Percentiles rank a stretch among this genome's conserved stretches.
Conservation (phyloP, 2,797 vertebrate species). For the Aulostomus chinensis region DNA sequence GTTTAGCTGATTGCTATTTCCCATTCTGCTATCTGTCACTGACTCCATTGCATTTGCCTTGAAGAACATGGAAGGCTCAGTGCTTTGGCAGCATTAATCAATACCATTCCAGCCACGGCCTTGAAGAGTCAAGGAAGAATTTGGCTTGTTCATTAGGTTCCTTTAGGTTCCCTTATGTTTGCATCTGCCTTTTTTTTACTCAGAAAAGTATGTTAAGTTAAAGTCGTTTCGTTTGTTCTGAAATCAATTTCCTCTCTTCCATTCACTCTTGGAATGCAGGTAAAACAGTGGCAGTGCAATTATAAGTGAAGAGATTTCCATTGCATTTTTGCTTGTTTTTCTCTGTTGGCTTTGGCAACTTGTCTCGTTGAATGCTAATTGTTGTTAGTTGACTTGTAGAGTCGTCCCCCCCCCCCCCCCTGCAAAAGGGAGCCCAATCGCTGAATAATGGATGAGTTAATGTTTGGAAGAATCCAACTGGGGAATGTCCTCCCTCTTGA, state of each 20-base stretch:
- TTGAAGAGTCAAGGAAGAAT: constrained; percentile 55
- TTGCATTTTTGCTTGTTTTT: constrained; percentile 31
- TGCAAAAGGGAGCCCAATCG: too few species aligned
- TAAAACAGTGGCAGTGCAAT: constrained; percentile 46
- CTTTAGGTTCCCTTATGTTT: too few species aligned
- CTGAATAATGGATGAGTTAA: constrained; percentile 66
- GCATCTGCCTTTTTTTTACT: constrained; percentile 27
- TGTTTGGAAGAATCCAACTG: too few species aligned
- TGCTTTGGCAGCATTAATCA: constrained; percentile 72
- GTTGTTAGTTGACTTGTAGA: constrained; percentile 16
- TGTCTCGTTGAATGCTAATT: constrained; percentile 55
- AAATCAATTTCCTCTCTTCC: constrained; percentile 44
- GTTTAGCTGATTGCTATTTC: constrained; percentile 69
- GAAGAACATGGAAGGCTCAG: constrained; percentile 64
- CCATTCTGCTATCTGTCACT: constrained; percentile 68
- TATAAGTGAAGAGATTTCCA: constrained; percentile 44
- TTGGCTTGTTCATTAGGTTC: constrained; percentile 51
- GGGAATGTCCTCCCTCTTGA: too few species aligned
- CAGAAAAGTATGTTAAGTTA: constrained; percentile 37
- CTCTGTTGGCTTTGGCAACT: constrained; percentile 27
- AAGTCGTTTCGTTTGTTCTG: constrained; percentile 47
- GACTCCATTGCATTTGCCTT: constrained; percentile 68
- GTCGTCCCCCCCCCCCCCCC: too few species aligned
- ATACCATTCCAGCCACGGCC: constrained; percentile 50
- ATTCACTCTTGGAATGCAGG: constrained; percentile 33